phyloP scores from a whole-genome alignment of 2,888 invertebrate species.

The Nomada goodeniana region DNA sequence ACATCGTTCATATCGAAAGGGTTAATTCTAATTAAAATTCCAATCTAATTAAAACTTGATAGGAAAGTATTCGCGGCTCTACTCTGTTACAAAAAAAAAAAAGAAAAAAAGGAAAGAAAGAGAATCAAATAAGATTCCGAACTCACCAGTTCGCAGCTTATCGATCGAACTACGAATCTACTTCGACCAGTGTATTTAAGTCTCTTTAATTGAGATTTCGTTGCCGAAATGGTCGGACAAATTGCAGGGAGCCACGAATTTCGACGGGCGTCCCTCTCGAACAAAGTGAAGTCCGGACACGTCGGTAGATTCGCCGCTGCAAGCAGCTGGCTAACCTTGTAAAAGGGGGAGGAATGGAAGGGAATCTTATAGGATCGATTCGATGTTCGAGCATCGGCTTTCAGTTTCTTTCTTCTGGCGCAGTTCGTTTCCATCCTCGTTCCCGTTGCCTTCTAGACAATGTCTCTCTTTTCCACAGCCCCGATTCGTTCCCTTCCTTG shows the following conservation, averaged over 20 bases:
- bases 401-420: conserved; percentile 60
- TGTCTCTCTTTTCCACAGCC: conserved; percentile 27
- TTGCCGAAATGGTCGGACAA: conserved; percentile 52
- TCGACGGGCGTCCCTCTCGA: conserved; percentile 21
- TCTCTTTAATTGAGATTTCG: conserved; percentile 60
- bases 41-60: too few relatives aligned
- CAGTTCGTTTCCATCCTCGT: conserved; percentile 44
- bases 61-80: too few relatives aligned
- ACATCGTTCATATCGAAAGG: too few relatives aligned
- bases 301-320: conserved; percentile 55
- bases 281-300: conserved; percentile 63
- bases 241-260: conserved; percentile 55
- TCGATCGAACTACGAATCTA: conserved; percentile 3
- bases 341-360: conserved; percentile 53
- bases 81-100: neutral
- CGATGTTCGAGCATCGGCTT: conserved; percentile 70
- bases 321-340: conserved; percentile 61
- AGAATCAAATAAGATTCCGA: neutral
- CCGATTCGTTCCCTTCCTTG: conserved; percentile 29
- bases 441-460: conserved; percentile 40
- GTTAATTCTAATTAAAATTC: too few relatives aligned
- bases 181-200: conserved; percentile 29
- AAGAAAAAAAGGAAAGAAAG: neutral
- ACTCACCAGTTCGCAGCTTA: neutral
- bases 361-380: conserved; percentile 69